A percentile compares a stretch with the other conserved stretches of the same genome.
Conservation (phyloP, 2,797 vertebrate genomes). For the Podarcis lilfordi region DNA sequence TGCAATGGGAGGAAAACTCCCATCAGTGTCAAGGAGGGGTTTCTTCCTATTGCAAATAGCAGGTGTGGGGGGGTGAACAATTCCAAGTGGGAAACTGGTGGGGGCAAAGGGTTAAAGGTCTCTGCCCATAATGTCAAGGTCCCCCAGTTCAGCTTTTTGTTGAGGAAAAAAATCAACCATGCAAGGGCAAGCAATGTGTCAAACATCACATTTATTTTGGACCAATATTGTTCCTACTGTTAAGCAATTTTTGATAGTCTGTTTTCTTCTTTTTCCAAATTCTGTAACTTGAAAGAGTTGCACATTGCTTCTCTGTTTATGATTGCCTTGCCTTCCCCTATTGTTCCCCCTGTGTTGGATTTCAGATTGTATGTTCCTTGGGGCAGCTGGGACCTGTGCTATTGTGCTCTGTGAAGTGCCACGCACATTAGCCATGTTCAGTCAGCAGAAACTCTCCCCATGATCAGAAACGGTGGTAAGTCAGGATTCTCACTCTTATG, state of each 20-base stretch:
- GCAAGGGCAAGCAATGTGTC: neutral
- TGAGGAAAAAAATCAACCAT: neutral
- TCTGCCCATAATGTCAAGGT: no score
- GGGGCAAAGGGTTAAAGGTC: no score
- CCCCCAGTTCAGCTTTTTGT: no score
- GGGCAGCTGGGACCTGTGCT: neutral
- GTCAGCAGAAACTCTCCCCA: no score
- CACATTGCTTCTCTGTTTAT: neutral
- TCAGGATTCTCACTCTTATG: no score
- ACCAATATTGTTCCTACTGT: neutral
- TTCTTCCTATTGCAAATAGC: neutral
- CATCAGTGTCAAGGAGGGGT: neutral
- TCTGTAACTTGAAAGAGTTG: neutral
- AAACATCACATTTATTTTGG: neutral
- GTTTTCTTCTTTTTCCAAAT: neutral
- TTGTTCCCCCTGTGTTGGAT: neutral
- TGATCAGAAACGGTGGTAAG: no score
- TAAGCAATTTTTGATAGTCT: neutral
- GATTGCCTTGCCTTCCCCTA: neutral
- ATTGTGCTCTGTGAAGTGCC: neutral
- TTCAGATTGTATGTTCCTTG: neutral
- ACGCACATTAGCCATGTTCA: neutral
- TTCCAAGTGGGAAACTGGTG: no score
- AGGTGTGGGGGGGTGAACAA: no score
- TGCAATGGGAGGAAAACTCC: neutral